These are phyloP conservation scores for Panagrolaimus sp. DNA, from an alignment of 1,140 invertebrate genomes.

Conservation along the genomic window DNA sequence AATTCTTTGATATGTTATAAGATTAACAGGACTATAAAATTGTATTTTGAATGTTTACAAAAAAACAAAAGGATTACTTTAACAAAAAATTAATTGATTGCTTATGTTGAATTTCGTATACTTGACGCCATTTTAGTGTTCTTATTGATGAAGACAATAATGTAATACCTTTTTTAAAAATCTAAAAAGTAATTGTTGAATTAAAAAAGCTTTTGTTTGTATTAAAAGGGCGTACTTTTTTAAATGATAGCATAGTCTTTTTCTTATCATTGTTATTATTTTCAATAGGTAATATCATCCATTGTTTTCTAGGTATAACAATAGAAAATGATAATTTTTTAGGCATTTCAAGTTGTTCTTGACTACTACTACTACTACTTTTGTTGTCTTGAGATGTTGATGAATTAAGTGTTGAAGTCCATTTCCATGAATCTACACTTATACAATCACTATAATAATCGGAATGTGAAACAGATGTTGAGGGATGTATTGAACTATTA, in stretches of 20 bases:
- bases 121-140: neutral
- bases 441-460: neutral
- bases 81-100: constrained; percentile 3
- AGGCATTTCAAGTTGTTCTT: too few relatives aligned
- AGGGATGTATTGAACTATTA: neutral
- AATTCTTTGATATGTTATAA: neutral
- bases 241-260: too few relatives aligned
- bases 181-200: neutral
- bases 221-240: too few relatives aligned
- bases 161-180: constrained; percentile 8
- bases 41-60: neutral
- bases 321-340: too few relatives aligned
- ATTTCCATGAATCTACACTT: constrained; percentile 9
- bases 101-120: constrained; percentile 1
- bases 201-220: too few relatives aligned
- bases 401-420: neutral
- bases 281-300: too few relatives aligned
- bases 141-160: neutral
- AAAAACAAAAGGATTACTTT: constrained; percentile 1
- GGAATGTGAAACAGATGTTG: neutral
- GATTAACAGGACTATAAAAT: neutral
- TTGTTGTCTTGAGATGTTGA: neutral
- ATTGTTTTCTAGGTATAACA: too few relatives aligned
- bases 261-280: too few relatives aligned
- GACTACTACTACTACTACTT: too few relatives aligned